phyloP scores from a whole-genome alignment of 2,888 invertebrate species.

The Zhuqinia jingwanae region DNA sequence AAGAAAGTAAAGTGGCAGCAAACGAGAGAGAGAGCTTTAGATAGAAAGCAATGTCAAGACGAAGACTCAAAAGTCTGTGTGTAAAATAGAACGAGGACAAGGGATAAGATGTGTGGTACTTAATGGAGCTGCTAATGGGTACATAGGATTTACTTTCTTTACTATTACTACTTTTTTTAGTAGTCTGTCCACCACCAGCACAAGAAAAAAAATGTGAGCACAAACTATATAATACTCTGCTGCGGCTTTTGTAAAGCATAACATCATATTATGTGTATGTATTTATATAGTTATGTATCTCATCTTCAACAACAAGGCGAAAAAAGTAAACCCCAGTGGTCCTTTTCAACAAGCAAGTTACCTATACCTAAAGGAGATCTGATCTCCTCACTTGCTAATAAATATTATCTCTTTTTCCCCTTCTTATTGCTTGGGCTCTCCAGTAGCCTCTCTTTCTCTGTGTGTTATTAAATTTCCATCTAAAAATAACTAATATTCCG shows the following conservation, averaged over 20 bases:
- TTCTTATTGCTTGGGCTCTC: background rate
- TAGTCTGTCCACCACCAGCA: conserved; percentile 3
- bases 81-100: conserved; percentile 70
- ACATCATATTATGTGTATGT: too few relatives aligned
- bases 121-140: conserved; percentile 76
- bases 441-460: background rate
- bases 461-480: conserved; percentile 62
- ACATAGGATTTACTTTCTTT: conserved; percentile 75
- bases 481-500: conserved; percentile 28
- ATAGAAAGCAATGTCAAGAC: conserved; percentile 40
- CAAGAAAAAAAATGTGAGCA: conserved; percentile 5
- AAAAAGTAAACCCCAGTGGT: conserved; percentile 41
- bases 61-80: conserved; percentile 57
- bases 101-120: conserved; percentile 70
- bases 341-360: conserved; percentile 30
- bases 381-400: conserved; percentile 62
- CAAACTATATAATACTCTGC: too few relatives aligned
- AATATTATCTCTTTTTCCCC: conserved; percentile 63
- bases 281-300: background rate
- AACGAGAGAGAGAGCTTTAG: background rate
- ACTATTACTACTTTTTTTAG: conserved; percentile 12
- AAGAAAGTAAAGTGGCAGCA: conserved; percentile 22
- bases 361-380: conserved; percentile 37
- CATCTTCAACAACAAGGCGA: conserved; percentile 5
- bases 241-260: too few relatives aligned